These are phyloP conservation scores for Alca torda DNA, from an alignment of 2,797 vertebrate species.

Conservation along the genomic window DNA sequence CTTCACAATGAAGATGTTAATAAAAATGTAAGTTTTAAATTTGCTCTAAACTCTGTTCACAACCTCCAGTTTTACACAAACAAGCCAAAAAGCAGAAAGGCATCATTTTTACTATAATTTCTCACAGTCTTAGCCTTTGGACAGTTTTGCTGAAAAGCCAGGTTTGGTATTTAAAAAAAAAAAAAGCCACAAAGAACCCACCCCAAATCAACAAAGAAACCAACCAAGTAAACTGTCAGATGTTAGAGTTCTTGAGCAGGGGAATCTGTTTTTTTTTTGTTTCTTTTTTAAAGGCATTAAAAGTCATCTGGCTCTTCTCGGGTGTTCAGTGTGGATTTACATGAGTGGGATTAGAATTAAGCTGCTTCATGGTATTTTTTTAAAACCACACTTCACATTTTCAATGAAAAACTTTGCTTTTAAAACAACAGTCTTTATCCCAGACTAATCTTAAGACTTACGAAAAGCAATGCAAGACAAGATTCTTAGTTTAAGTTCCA, in stretches of 20 bases:
- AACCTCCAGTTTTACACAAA: not conserved
- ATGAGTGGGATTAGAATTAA: slow-evolving; percentile 8
- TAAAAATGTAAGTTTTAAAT: not conserved
- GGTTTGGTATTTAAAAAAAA: not conserved
- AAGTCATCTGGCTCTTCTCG: not conserved
- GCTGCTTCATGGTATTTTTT: not conserved
- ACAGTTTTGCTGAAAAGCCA: not conserved
- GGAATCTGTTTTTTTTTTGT: not conserved
- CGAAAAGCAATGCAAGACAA: not conserved
- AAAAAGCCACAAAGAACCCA: too few relatives aligned
- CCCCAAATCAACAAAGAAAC: not conserved
- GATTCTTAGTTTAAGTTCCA: not conserved
- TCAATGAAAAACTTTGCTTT: not conserved
- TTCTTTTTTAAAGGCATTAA: not conserved
- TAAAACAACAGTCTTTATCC: not conserved
- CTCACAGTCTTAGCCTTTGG: not conserved
- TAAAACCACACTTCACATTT: not conserved
- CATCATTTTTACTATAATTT: not conserved
- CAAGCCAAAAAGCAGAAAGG: not conserved
- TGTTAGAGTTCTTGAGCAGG: not conserved
- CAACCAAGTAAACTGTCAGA: not conserved
- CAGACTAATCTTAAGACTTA: not conserved
- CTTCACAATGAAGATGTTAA: not conserved
- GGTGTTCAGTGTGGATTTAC: not conserved
- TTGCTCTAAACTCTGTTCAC: not conserved